These are phyloP conservation scores for Zoanthus solanderi DNA, from an alignment of 92 coral and sea anemone species.

Conservation along the genomic window DNA sequence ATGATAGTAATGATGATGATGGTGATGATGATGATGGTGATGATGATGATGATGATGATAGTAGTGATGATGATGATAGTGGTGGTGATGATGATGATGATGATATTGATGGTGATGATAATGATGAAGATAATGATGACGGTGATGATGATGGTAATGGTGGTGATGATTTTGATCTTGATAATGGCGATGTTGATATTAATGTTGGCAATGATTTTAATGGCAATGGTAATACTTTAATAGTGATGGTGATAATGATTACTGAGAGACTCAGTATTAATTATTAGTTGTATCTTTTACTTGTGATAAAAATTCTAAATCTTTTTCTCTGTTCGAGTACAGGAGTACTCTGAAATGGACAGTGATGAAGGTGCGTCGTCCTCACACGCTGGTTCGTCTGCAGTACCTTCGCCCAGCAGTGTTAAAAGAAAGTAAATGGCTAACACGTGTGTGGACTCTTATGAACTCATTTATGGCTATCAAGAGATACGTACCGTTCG, in stretches of 20 bases:
- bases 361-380: conserved; percentile 47
- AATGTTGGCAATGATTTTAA: not conserved
- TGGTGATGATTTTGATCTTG: no score
- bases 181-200: not conserved
- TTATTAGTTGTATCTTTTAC: no score
- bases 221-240: no score
- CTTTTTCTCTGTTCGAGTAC: not conserved
- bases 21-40: not conserved
- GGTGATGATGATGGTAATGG: no score
- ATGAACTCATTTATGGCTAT: no score
- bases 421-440: conserved; percentile 22
- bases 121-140: no score
- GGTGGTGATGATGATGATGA: not conserved
- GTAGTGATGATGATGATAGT: not conserved
- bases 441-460: not conserved
- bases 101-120: not conserved
- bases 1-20: not conserved
- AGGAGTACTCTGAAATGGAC: conserved; percentile 47
- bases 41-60: not conserved
- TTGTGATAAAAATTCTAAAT: not conserved
- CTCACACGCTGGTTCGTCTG: conserved; percentile 39
- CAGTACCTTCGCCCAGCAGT: conserved; percentile 52
- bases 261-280: no score
- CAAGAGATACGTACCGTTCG: no score
- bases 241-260: no score